Base-by-base conservation (phyloP, 2,797 vertebrate genomes). In the Onychomys torridus region DNA sequence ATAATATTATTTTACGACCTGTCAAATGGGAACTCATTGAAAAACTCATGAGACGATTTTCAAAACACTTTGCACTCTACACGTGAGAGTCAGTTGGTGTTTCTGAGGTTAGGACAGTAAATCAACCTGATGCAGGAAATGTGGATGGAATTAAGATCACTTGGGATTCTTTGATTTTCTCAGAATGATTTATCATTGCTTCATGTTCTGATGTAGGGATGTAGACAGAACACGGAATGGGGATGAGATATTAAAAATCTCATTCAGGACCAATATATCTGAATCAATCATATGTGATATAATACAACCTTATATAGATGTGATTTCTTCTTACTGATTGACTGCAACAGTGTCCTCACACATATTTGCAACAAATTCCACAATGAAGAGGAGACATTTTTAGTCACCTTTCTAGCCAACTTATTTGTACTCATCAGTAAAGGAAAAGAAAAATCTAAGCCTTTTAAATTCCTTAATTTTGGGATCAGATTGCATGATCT, bases 131-230 rank as follows among this genome's bases (percentile, higher is more conserved):
- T 65, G 5, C n/a, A 65, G 32, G n/a, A 90, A 88, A 94, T 52
- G 77, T n/a, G 21, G 95, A 71, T 88, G 73, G 88, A 97, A 90
- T 77, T 91, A 94, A 94, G 93, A 89, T 97, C 43, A 84, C 59
- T 91, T 82, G 57, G 17, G 32, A 81, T 93, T 67, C 59, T 92
- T 90, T 85, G 29, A 87, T 91, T 2, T 92, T 63, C 27, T 89
- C 43, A n/a, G 67, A 96, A 89, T 96, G 52, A 90, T 71, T 79
- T 76, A 75, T 83, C 43, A 76, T 93, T 86, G 46, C 77, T 90
- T 95, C 71, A 17, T 75, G 6, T 34, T 88, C 94, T 90, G 81
- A 75, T 89, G 61, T 29, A 92, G 6, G 5, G 49, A 73, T 32
- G 27, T 65, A 5, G n/a, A 90, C 27, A 87, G 9, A 77, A 0